Conservation (phyloP, 2,113 vertebrate species). For the Bos indicus region DNA sequence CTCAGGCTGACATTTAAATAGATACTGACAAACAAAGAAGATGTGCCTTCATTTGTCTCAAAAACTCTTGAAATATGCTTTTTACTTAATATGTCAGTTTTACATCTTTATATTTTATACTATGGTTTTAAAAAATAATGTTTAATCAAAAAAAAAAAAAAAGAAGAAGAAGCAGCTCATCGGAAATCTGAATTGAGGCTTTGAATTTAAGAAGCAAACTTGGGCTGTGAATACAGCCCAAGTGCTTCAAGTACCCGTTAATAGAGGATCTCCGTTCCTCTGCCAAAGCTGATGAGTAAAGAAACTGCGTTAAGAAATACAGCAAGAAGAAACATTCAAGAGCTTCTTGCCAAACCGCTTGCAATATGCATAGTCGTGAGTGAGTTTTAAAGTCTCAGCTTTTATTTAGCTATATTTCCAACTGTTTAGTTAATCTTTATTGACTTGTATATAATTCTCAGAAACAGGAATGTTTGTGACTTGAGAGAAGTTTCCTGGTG, state of each 20-base stretch:
- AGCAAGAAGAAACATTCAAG: neutral
- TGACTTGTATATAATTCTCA: constrained; percentile 23
- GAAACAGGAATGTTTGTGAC: constrained; percentile 3
- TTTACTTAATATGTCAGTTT: constrained; percentile 17
- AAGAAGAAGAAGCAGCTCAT: neutral
- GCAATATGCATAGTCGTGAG: neutral
- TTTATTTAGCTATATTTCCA: constrained; percentile 40
- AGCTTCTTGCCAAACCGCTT: neutral
- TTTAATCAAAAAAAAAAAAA: constrained; percentile 12
- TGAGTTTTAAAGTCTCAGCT: constrained; percentile 18
- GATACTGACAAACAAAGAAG: neutral
- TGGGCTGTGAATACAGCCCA: neutral
- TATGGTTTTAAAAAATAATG: neutral
- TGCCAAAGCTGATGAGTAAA: constrained; percentile 12
- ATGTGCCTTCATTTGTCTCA: neutral
- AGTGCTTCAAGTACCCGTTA: neutral
- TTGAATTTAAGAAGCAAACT: constrained; percentile 1
- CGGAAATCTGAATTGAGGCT: neutral
- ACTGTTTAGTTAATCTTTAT: constrained; percentile 43
- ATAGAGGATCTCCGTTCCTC: neutral
- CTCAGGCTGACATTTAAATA: neutral
- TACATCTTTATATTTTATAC: neutral
- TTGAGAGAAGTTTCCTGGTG: neutral
- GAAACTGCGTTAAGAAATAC: constrained; percentile 24
- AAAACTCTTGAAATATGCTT: constrained; percentile 2